Conservation (phyloP, 2,113 vertebrate species). For the Cavia aperea region DNA sequence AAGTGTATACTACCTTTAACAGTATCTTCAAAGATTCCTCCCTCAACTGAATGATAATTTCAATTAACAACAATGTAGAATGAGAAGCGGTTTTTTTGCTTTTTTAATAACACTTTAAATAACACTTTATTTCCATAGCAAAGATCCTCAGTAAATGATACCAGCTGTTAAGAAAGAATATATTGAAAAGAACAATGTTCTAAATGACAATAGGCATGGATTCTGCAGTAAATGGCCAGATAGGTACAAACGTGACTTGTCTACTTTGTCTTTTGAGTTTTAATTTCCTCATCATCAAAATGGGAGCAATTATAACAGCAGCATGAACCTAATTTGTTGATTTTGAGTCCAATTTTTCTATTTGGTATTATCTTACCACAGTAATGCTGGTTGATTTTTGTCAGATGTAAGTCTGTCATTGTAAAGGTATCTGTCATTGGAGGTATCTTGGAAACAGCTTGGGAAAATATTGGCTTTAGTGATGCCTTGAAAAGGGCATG, state of each 20-base stretch:
- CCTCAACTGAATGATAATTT: conserved; percentile 4
- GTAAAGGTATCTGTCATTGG: background rate
- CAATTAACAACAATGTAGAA: background rate
- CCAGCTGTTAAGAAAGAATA: background rate
- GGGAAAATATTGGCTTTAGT: background rate
- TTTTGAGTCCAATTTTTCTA: background rate
- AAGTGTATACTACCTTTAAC: background rate
- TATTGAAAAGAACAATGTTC: conserved; percentile 1
- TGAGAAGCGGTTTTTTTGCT: background rate
- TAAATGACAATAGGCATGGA: background rate
- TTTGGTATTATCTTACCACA: background rate
- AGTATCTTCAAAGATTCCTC: conserved; percentile 17
- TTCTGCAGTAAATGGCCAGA: conserved; percentile 18
- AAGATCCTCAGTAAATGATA: background rate
- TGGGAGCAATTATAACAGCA: background rate
- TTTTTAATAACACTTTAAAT: conserved; percentile 29
- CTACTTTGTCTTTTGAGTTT: background rate
- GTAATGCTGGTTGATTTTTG: background rate
- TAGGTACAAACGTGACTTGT: background rate
- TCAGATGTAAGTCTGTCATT: background rate
- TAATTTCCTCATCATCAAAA: background rate
- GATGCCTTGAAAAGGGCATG: background rate
- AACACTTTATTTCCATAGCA: conserved; percentile 5
- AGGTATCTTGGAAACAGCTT: background rate
- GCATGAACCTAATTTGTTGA: background rate